A percentile compares a stretch with the other conserved stretches of the same genome.
Conservation (phyloP, 2,797 vertebrate species). For the Sebastes kiyomatsui region DNA sequence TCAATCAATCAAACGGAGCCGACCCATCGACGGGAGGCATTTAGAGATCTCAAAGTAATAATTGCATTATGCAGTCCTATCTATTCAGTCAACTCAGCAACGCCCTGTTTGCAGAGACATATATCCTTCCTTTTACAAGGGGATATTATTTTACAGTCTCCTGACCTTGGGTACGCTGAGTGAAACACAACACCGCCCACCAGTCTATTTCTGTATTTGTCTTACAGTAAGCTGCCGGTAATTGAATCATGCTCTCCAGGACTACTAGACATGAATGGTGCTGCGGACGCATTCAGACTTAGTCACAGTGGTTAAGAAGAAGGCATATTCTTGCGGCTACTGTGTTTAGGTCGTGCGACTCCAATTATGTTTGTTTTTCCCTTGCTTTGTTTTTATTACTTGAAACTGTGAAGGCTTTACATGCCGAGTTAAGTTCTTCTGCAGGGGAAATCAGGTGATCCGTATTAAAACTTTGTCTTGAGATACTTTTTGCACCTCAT, state of each 20-base stretch:
- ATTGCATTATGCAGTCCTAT: constrained; percentile 37
- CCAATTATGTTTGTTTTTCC: constrained; percentile 51
- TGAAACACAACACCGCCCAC: constrained; percentile 81
- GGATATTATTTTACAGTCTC: constrained; percentile 76
- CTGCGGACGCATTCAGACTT: constrained; percentile 56
- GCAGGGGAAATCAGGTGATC: constrained; percentile 37
- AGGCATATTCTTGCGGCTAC: constrained; percentile 49
- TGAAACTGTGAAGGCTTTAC: constrained; percentile 18
- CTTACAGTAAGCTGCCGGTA: constrained; percentile 78
- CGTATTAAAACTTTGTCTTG: constrained; percentile 17
- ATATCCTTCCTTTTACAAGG: constrained; percentile 71
- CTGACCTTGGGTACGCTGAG: constrained; percentile 81
- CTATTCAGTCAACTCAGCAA: constrained; percentile 61
- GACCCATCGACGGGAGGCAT: not conserved
- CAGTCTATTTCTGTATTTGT: constrained; percentile 79
- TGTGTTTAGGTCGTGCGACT: constrained; percentile 49
- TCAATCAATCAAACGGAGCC: constrained; percentile 18
- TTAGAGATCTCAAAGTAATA: constrained; percentile 36
- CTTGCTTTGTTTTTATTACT: constrained; percentile 38
- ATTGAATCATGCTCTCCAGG: constrained; percentile 81
- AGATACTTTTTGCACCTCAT: constrained; percentile 6
- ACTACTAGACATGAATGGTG: constrained; percentile 61
- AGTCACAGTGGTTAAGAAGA: constrained; percentile 55
- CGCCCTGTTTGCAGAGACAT: constrained; percentile 70
- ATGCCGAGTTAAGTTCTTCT: not conserved